Evolutionary conservation across 1,140 invertebrate genomes (phyloP).

Genomic region (Plectrocnemia conspersa): DNA sequence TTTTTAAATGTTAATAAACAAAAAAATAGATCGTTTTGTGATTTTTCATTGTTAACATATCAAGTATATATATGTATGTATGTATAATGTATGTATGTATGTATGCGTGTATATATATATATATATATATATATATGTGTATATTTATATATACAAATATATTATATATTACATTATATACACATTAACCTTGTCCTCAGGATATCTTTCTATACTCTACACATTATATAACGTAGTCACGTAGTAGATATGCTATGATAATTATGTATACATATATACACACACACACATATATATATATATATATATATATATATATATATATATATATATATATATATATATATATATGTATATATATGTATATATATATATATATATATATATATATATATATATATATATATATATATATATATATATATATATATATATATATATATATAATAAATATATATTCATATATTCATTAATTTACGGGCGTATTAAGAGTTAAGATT

Average conservation of each 20-base stretch:
- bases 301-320: slow-evolving; percentile 9
- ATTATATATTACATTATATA: slow-evolving; percentile 32
- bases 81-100: too few species aligned
- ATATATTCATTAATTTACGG: slow-evolving; percentile 31
- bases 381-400: too few species aligned
- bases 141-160: too few species aligned
- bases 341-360: background rate
- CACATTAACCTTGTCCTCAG: slow-evolving; percentile 30
- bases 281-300: slow-evolving; percentile 4
- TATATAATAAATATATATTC: too few species aligned
- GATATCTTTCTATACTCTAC: slow-evolving; percentile 34
- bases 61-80: slow-evolving; percentile 32
- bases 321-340: slow-evolving; percentile 2
- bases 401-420: too few species aligned
- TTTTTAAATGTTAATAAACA: slow-evolving; percentile 13
- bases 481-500: slow-evolving; percentile 31
- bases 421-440: too few species aligned
- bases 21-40: slow-evolving; percentile 29
- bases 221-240: slow-evolving; percentile 32
- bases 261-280: slow-evolving; percentile 8
- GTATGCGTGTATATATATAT: too few species aligned
- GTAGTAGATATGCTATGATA: slow-evolving; percentile 20
- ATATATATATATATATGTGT: too few species aligned
- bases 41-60: slow-evolving; percentile 35
- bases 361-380: too few species aligned